Conservation (phyloP, 2,888 invertebrate species). For the Heterodera filipjevi region DNA sequence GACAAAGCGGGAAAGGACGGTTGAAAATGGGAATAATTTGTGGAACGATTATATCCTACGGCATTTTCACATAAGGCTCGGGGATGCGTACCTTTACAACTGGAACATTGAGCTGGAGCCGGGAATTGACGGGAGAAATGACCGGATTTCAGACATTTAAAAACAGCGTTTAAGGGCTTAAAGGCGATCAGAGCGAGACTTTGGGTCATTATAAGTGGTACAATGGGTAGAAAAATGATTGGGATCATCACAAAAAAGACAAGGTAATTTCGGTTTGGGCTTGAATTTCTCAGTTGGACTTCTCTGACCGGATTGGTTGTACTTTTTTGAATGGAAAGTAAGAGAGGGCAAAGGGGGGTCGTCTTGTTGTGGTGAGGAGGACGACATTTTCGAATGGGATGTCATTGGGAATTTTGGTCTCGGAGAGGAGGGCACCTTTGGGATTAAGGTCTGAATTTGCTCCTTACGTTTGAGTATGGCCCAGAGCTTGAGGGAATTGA, state of each 20-base stretch:
- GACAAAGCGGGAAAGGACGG: neutral
- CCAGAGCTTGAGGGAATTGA: neutral
- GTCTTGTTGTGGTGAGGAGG: neutral
- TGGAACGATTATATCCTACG: neutral
- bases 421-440: neutral
- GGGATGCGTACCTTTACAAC: neutral
- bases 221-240: neutral
- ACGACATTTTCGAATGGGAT: neutral
- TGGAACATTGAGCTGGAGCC: neutral
- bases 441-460: neutral
- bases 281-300: neutral
- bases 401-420: neutral
- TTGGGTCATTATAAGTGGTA: neutral
- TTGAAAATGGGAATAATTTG: neutral
- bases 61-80: neutral
- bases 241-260: neutral
- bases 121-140: neutral
- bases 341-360: neutral
- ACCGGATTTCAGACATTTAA: neutral
- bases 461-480: slow-evolving; percentile 2
- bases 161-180: neutral
- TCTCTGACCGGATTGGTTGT: neutral
- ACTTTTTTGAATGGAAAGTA: neutral
- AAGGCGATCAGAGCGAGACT: neutral
- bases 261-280: neutral